Base-by-base conservation (phyloP, 2,888 invertebrate genomes). In the Cyclophora punctaria region DNA sequence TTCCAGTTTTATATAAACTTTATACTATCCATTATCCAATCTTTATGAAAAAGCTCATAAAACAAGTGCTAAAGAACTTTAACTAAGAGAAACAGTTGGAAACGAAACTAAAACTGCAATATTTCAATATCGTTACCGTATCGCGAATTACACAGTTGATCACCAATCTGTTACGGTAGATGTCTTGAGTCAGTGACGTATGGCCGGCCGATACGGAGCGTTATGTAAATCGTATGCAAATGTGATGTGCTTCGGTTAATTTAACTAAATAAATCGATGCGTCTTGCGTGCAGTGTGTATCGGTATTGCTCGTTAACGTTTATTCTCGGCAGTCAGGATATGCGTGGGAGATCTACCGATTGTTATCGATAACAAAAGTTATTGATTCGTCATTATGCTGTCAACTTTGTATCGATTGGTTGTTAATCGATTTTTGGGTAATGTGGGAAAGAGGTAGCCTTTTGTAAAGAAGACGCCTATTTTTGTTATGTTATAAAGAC, bases 171-270 rank as follows among this genome's bases (percentile, higher is more conserved):
- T 65, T 63, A 64, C 50, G 50, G 58, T 60, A 65, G 64, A 71
- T 80, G 80, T 80, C 80, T 78, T 67, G 58, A 76, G 37, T 37
- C 80, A 83, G 85, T 87, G 87, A 87, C 83, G 86, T 87, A 88
- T 85, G 80, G 75, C 66, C 69, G 52, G 62, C 64, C 74, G 87
- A 85, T 85, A 86, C 83, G 76, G 75, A 67, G 57, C 72, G 78
- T 80, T 87, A 89, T 88, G 87, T 84, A 86, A 85, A 88, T 87
- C 73, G 76, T 78, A 88, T 88, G 88, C 87, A 87, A 88, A 89
- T 88, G 78, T 73, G 71, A 73, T 74, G 73, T 71, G 75, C 75
- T 72, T 72, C 76, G 74, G 81, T 84, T 87, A 85, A 86, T 85
- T 85, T 83, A 85, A 81, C 81, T 78, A 83, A 88, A 87, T 87